Evolutionary conservation across 2,113 vertebrate species (phyloP).

Genomic region (Potamarius usumacintae): DNA sequence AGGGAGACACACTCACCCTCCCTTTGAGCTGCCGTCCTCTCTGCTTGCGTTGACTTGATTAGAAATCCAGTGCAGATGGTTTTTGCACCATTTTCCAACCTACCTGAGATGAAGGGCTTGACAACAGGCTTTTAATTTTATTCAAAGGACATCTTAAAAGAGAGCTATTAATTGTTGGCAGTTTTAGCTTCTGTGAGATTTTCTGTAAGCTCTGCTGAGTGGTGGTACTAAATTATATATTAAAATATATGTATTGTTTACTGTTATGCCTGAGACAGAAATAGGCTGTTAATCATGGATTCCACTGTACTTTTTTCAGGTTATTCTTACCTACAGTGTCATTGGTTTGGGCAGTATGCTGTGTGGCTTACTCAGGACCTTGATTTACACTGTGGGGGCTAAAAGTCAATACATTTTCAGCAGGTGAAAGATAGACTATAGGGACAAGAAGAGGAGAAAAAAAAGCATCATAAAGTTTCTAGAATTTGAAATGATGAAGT

Average conservation of each 20-base stretch:
- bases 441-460: slow-evolving; percentile 20
- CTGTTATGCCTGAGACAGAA: neutral
- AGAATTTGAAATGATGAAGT: neutral
- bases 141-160: slow-evolving; percentile 17
- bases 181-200: slow-evolving; percentile 17
- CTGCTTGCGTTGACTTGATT: slow-evolving; percentile 44
- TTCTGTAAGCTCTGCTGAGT: neutral
- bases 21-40: slow-evolving; percentile 21
- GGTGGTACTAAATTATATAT: neutral
- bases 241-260: neutral
- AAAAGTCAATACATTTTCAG: slow-evolving; percentile 61
- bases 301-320: neutral
- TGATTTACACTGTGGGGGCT: slow-evolving; percentile 65
- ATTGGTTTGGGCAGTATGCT: slow-evolving; percentile 24
- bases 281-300: neutral
- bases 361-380: slow-evolving; percentile 50
- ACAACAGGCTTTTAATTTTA: slow-evolving; percentile 31
- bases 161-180: slow-evolving; percentile 20
- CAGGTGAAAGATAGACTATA: slow-evolving; percentile 60
- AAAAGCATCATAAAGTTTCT: slow-evolving; percentile 14
- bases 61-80: slow-evolving; percentile 35
- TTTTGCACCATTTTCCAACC: slow-evolving; percentile 8
- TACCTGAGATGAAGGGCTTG: neutral
- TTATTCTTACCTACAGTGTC: slow-evolving; percentile 4
- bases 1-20: slow-evolving; percentile 39